Evolutionary conservation across 2,113 vertebrate species (phyloP).

Genomic region (Herpetotheres cachinnans): DNA sequence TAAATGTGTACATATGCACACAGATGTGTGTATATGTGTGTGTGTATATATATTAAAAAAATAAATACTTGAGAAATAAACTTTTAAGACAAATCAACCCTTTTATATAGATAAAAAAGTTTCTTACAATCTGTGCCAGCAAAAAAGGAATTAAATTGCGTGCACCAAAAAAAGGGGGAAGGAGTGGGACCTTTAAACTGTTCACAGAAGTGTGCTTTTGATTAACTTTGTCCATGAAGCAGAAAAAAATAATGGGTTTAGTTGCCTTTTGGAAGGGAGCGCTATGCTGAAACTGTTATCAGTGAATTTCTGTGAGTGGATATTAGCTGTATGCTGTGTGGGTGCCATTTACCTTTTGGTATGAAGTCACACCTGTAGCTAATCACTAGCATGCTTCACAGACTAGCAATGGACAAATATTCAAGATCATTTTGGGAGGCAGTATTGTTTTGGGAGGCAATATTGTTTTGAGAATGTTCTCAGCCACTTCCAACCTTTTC

Average conservation of each 20-base stretch:
- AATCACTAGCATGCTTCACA: neutral
- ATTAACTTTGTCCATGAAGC: neutral
- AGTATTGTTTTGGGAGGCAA: neutral
- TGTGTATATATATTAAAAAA: neutral
- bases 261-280: neutral
- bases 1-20: neutral
- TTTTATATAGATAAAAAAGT: neutral
- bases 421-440: neutral
- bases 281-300: neutral
- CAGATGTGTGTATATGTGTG: fast-evolving
- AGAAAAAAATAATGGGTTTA: neutral
- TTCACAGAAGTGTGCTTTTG: neutral
- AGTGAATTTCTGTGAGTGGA: neutral
- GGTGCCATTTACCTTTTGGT: neutral
- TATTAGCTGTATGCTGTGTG: neutral
- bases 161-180: neutral
- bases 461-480: neutral
- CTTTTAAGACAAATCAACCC: neutral
- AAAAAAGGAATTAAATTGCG: neutral
- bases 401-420: neutral
- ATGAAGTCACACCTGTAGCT: neutral
- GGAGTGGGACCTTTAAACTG: neutral
- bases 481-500: neutral
- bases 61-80: neutral
- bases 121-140: neutral